phyloP scores from a whole-genome alignment of 2,888 invertebrate genomes.

The Dione juno region DNA sequence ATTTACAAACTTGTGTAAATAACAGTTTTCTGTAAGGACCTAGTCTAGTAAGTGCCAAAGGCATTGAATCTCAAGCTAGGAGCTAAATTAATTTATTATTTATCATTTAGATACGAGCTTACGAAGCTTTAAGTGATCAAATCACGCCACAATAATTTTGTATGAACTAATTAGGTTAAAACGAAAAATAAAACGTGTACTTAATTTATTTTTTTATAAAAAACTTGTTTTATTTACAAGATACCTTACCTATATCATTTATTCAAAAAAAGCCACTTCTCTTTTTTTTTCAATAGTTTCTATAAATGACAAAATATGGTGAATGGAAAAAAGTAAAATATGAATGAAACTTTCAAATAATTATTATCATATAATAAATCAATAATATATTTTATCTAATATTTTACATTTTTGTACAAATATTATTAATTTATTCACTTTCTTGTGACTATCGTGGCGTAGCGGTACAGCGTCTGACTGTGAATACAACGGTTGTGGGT shows the following conservation, averaged over 20 bases:
- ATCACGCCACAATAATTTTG: slow-evolving; percentile 60
- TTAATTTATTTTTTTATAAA: slow-evolving; percentile 58
- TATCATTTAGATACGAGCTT: slow-evolving; percentile 60
- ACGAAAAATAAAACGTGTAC: slow-evolving; percentile 58
- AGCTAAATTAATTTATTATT: slow-evolving; percentile 53
- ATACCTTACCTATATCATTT: neutral
- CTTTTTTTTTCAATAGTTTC: no score
- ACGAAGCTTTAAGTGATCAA: slow-evolving; percentile 71
- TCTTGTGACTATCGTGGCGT: no score
- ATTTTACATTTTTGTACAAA: no score
- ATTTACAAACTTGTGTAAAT: slow-evolving; percentile 8
- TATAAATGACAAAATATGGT: no score
- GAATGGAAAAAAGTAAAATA: no score
- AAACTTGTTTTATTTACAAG: slow-evolving; percentile 43
- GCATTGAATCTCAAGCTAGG: slow-evolving; percentile 73
- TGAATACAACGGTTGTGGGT: no score
- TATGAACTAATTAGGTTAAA: slow-evolving; percentile 34
- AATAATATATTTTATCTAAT: no score
- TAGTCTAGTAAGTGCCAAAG: slow-evolving; percentile 77
- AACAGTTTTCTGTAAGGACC: slow-evolving; percentile 51
- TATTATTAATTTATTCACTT: no score
- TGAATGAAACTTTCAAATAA: no score
- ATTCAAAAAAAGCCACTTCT: neutral
- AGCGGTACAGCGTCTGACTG: no score
- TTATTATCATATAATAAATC: no score